Conservation (phyloP, 2,113 vertebrate genomes). For the Ailurus styani region DNA sequence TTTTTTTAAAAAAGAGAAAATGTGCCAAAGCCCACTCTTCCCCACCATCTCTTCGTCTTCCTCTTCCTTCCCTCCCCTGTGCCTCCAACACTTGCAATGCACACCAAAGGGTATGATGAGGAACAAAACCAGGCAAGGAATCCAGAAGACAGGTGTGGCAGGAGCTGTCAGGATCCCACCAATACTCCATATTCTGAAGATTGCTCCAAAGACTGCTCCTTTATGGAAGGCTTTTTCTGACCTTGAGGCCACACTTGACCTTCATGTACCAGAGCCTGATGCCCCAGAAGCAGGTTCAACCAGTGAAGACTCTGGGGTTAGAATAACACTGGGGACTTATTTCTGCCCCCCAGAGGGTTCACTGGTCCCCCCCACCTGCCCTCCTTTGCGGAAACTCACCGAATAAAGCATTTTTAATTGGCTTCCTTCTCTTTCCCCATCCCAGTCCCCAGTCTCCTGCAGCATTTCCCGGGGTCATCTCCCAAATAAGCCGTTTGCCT, state of each 20-base stretch:
- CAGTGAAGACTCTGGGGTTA: not conserved
- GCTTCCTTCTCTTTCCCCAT: not conserved
- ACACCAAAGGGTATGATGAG: not conserved
- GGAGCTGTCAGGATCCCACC: not conserved
- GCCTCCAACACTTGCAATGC: not conserved
- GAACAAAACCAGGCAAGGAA: not conserved
- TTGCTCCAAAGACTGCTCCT: not conserved
- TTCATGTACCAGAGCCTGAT: fast-evolving
- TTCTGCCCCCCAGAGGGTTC: too few relatives aligned
- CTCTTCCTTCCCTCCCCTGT: not conserved
- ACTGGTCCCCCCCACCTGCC: not conserved
- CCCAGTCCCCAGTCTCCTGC: not conserved
- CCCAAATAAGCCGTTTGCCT: not conserved
- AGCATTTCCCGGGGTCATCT: not conserved
- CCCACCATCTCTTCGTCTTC: not conserved
- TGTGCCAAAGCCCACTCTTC: too few relatives aligned
- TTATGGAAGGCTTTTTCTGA: not conserved
- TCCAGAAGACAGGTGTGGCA: not conserved
- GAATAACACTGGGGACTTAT: not conserved
- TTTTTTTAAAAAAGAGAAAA: not conserved
- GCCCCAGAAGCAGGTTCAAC: not conserved
- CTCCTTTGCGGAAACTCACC: not conserved
- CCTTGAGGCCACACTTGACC: not conserved
- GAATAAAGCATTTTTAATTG: not conserved
- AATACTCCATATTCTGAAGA: not conserved